Evolutionary conservation across 2,888 invertebrate species (phyloP), one percentile per base, ranked within the genome.

Genomic region (Meliscaeva auricollis): DNA sequence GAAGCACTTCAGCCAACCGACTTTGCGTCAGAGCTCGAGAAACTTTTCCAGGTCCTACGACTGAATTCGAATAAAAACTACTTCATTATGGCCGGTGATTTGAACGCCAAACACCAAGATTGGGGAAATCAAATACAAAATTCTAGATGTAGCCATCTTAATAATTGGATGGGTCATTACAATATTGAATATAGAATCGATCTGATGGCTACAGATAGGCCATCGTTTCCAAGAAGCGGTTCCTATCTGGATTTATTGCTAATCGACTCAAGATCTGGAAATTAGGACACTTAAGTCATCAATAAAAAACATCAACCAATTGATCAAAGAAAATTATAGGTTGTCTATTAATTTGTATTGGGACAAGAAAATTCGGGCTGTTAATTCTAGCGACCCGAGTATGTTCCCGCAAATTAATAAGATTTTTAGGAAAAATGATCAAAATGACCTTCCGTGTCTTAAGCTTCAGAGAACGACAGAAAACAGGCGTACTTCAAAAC

Each of bases 221-320:
- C 66, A 30, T 66, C 66, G 11, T 66, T 20, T 66, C 66, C 50
- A 26, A 66, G 66, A 52, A 38, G 38, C 48, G 66, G 52, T 9
- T 38, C 66, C 8, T 68, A 17, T 54, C 35, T 68, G 50, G 38
- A 68, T 38, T 22, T 68, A 4, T 15, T 68, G 38, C 38, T 50
- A 2, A 11, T 22, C 1, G 66, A 68, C 50, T 2, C n/a, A 15
- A 50, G 66, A 44, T n/a, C 15, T 64, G 30, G 30, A 30, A 30
- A 54, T n/a, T 54, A 5, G 30, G 15, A 54, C 30, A 54, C 15
- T 15, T 54, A 15, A 30, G 54, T 15, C n/a, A 30, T 32, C 30
- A 46, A 2, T 32, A 30, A 15, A 30, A 8, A 54, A 54, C 26
- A 26, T 2, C 26, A 4, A 26, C 26, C 26, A 26, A 26, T 13